phyloP scores from a whole-genome alignment of 2,797 vertebrate species.

The Melanotaenia boesemani region DNA sequence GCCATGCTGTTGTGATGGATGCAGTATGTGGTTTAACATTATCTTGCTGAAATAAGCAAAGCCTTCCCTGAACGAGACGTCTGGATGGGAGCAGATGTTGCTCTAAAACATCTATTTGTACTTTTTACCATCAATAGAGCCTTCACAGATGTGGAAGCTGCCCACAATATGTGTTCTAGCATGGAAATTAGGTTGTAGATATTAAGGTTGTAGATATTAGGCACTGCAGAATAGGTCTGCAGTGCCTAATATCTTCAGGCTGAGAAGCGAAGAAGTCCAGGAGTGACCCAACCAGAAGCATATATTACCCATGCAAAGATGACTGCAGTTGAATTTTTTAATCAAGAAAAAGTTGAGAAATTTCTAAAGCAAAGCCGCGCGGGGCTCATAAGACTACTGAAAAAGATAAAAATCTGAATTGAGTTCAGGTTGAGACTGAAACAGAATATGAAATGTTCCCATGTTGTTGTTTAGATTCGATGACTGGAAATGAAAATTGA shows the following conservation, averaged over 20 bases:
- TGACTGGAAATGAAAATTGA: neutral
- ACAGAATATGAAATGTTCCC: neutral
- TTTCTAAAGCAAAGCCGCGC: neutral
- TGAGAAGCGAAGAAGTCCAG: neutral
- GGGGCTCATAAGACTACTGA: neutral
- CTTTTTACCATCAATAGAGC: too few species aligned
- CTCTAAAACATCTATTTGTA: too few species aligned
- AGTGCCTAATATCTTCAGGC: too few species aligned
- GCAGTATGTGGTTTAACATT: too few species aligned
- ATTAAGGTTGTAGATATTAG: neutral
- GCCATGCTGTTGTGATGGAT: too few species aligned
- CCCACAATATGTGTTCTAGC: neutral
- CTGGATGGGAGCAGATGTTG: too few species aligned
- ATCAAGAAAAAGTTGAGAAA: neutral
- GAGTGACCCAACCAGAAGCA: neutral
- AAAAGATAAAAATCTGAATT: neutral
- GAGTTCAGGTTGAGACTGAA: neutral
- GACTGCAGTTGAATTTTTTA: neutral
- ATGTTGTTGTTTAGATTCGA: neutral
- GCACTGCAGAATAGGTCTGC: neutral
- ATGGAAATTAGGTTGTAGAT: neutral
- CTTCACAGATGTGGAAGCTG: too few species aligned
- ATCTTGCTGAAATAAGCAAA: too few species aligned
- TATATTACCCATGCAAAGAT: neutral
- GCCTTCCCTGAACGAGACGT: too few species aligned